Evolutionary conservation across 2,113 vertebrate genomes (phyloP).

Genomic region (Crotalus viridis): DNA sequence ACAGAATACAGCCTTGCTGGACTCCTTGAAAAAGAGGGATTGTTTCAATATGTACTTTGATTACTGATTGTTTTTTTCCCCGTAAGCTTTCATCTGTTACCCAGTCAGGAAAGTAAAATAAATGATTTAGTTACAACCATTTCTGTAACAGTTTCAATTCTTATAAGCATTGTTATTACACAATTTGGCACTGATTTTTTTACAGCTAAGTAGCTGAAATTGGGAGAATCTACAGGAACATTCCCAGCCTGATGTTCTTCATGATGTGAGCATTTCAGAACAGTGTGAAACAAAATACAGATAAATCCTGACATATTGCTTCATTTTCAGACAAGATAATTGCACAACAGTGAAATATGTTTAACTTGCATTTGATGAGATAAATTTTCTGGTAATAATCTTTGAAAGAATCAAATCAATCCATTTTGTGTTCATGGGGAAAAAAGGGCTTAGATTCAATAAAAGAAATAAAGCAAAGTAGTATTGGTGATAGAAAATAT

Average conservation of each 20-base stretch:
- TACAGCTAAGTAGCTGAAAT: neutral
- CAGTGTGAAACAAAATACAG: neutral
- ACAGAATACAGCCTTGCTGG: too few relatives aligned
- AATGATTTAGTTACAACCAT: neutral
- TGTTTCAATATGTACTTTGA: neutral
- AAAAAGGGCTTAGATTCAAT: neutral
- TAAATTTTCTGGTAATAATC: neutral
- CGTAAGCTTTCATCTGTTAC: neutral
- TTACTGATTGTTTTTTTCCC: neutral
- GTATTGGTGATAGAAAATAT: slow-evolving; percentile 9
- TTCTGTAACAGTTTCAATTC: neutral
- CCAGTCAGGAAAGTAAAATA: neutral
- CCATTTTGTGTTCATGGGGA: neutral
- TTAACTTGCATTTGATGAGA: neutral
- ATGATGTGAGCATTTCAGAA: neutral
- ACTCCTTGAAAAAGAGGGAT: neutral
- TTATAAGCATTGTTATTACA: neutral
- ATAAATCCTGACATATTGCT: neutral
- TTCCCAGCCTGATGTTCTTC: neutral
- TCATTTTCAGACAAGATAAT: neutral
- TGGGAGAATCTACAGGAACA: neutral
- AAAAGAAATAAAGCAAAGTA: neutral
- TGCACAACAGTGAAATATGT: slow-evolving; percentile 1
- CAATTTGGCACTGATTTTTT: neutral
- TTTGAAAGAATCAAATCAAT: neutral